Conservation (phyloP, 2,113 vertebrate genomes). For the Trachemys scripta region DNA sequence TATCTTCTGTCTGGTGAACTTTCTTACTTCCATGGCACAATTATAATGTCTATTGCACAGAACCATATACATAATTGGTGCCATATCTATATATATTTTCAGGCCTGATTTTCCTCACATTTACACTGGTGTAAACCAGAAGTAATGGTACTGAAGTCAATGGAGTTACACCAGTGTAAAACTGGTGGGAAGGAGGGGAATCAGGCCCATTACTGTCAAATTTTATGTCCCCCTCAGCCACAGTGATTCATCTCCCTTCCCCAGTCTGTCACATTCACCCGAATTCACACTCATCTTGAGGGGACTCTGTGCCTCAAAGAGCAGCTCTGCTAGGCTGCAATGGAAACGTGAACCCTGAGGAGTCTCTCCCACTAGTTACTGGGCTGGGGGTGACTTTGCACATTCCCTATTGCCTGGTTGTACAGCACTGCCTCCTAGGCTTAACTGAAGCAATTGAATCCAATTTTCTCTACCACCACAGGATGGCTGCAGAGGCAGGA, state of each 20-base stretch:
- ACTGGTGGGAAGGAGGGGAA: not conserved
- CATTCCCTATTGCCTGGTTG: not conserved
- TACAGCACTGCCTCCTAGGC: accelerated
- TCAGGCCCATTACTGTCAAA: accelerated
- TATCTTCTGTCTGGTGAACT: not conserved
- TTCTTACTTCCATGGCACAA: not conserved
- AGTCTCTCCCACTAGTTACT: not conserved
- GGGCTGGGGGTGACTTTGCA: not conserved
- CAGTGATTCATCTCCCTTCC: not conserved
- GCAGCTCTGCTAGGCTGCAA: not conserved
- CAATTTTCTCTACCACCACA: not conserved
- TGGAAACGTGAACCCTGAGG: not conserved
- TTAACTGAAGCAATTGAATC: accelerated
- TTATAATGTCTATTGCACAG: not conserved
- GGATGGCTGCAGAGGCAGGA: accelerated
- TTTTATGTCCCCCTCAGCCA: not conserved
- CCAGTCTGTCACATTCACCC: not conserved
- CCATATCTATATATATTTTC: not conserved
- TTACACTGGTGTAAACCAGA: not conserved
- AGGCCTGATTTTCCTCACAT: not conserved
- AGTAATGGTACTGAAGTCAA: not conserved
- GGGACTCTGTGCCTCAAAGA: not conserved
- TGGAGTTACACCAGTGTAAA: not conserved
- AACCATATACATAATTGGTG: accelerated
- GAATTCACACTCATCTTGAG: not conserved